Evolutionary conservation across 2,113 vertebrate genomes (phyloP), one percentile per base, ranked within the genome.

Genomic region (Nyctereutes procyonoides): DNA sequence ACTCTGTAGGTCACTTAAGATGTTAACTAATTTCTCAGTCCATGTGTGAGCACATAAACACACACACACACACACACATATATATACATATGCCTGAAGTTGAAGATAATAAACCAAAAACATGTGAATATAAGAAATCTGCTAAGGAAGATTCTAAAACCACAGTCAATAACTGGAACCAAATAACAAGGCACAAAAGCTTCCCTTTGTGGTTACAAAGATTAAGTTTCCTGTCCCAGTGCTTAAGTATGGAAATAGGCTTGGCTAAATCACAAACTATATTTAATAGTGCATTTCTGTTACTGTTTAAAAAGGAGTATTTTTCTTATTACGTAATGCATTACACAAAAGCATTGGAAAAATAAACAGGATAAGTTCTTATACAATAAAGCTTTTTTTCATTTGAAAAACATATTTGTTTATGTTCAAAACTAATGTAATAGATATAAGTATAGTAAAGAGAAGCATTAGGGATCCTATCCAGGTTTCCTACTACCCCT

Each of bases 181-280:
- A 73, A 97, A 82, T 81, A 97, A 96, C 96, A 98, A 98, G 98
- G 98, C 98, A 98, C 98, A 93, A 81, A 96, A 97, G 19, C 58
- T 94, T 97, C 87, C 93, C 93, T 89, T 91, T 97, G 85, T 77
- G 95, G 97, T 96, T 95, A 98, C 96, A 96, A 89, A 97, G 93
- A 97, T 96, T 69, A 90, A 90, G 88, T 69, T 91, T 91, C 97
- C 76, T 84, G 62, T 83, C 90, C 63, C 87, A 93, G 97, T 63
- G 85, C 38, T 38, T 96, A 65, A 32, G 94, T 28, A 93, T 55
- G 85, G 65, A 96, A 79, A 91, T 5, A 96, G 71, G 62, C 43
- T 17, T 83, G 82, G 85, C 84, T 94, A 88, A 89, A 76, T 73
- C 35, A 93, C 81, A 95, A 84, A 95, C 58, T 74, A 19, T 48